Percentiles rank a stretch among this genome's conserved stretches.
phyloP scores from a whole-genome alignment of 1,140 invertebrate genomes.

The Drosophila nigrodunni region DNA sequence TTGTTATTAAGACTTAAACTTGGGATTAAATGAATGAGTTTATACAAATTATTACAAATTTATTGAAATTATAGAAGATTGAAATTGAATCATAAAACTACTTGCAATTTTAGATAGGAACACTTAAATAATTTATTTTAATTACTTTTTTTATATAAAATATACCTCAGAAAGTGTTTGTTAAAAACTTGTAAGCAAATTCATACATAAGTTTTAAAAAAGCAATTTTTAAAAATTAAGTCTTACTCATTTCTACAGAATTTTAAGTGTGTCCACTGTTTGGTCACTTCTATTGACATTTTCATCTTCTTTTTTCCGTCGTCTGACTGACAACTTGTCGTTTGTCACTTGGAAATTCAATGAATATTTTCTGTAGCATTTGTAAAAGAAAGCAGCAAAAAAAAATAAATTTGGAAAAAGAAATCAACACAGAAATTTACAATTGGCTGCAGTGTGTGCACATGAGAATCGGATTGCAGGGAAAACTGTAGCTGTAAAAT shows the following conservation, averaged over 20 bases:
- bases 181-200: no score
- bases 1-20: no score
- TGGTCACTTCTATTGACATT: background rate
- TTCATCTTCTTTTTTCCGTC: background rate
- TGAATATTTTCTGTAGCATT: slow-evolving; percentile 68
- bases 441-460: slow-evolving; percentile 66
- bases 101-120: no score
- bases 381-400: background rate
- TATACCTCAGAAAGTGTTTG: no score
- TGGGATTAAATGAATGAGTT: no score
- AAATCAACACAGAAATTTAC: slow-evolving; percentile 45
- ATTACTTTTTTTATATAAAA: no score
- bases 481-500: slow-evolving; percentile 15
- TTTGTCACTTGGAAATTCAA: slow-evolving; percentile 78
- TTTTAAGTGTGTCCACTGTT: background rate
- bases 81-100: no score
- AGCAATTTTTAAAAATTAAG: no score
- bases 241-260: background rate
- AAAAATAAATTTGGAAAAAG: slow-evolving; percentile 6
- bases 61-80: no score
- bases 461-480: slow-evolving; percentile 46
- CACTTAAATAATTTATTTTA: no score
- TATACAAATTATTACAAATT: no score
- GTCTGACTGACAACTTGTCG: slow-evolving; percentile 66
- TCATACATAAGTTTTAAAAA: no score